A percentile compares a stretch with the other conserved stretches of the same genome.
These are phyloP conservation scores for Andrena minutula DNA, from an alignment of 2,888 invertebrate species.

Conservation along the genomic window DNA sequence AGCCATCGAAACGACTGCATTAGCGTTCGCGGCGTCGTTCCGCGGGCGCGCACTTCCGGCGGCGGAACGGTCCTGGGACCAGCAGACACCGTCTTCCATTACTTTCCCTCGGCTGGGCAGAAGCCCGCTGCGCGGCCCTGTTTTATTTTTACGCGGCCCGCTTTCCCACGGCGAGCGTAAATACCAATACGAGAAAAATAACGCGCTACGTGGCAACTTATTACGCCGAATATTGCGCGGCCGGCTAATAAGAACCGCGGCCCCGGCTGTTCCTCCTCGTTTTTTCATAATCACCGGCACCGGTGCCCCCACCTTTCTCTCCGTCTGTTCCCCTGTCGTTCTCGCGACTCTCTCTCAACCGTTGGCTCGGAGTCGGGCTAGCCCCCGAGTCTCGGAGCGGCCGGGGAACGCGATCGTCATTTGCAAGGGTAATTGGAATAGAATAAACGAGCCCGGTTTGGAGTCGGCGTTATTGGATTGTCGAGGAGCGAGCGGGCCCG, in stretches of 20 bases:
- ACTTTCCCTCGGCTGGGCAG: constrained; percentile 1
- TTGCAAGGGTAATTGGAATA: constrained; percentile 57
- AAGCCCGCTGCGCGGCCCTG: neutral
- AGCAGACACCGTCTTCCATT: constrained; percentile 36
- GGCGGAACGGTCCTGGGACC: neutral
- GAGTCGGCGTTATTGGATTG: constrained; percentile 49
- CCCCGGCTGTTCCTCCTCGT: constrained; percentile 14
- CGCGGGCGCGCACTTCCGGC: neutral
- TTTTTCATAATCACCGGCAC: constrained; percentile 44
- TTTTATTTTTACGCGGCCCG: constrained; percentile 46
- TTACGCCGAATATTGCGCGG: constrained; percentile 66
- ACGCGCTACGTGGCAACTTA: constrained; percentile 55
- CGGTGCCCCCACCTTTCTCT: neutral
- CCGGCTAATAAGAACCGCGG: constrained; percentile 61
- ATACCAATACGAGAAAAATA: constrained; percentile 68
- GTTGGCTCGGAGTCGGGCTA: neutral
- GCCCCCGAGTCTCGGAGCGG: neutral
- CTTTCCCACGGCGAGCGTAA: constrained; percentile 57
- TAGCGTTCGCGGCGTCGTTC: constrained; percentile 48
- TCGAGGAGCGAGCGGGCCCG: constrained; percentile 9
- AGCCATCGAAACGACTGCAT: constrained; percentile 51
- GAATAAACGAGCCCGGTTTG: constrained; percentile 52
- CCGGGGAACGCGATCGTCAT: constrained; percentile 35
- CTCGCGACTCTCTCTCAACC: neutral
- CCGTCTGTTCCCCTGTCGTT: neutral